These are phyloP conservation scores for Taeniopygia guttata DNA, from an alignment of 2,797 vertebrate species.

Conservation along the genomic window DNA sequence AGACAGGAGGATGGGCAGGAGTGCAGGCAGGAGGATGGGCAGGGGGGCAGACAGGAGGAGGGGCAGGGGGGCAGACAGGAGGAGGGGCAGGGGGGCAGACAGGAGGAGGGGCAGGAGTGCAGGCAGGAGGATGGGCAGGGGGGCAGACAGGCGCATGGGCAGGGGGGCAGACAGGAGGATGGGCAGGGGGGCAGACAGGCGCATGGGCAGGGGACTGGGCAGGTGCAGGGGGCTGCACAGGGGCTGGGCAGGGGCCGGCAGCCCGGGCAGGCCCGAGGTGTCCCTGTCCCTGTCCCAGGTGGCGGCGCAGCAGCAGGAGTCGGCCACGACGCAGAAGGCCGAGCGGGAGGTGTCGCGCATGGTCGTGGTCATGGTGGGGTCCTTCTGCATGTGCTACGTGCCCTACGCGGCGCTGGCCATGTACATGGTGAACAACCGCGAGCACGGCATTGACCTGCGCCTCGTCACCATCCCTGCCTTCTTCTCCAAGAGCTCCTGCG, in stretches of 20 bases:
- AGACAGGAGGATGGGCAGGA: too few relatives aligned
- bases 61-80: background rate
- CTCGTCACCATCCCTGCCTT: slow-evolving; percentile 84
- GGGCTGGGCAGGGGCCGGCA: background rate
- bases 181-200: too few relatives aligned
- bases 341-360: slow-evolving; percentile 86
- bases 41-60: background rate
- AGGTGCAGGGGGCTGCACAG: background rate
- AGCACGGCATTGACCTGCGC: slow-evolving; percentile 76
- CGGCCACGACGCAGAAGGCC: slow-evolving; percentile 84
- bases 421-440: slow-evolving; percentile 83
- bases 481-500: slow-evolving; percentile 84
- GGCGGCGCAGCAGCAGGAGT: slow-evolving; percentile 85
- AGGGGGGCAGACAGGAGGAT: too few relatives aligned
- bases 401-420: slow-evolving; percentile 83
- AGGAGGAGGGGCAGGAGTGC: background rate
- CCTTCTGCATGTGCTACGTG: slow-evolving; percentile 82
- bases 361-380: slow-evolving; percentile 84
- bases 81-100: background rate
- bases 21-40: background rate
- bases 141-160: background rate
- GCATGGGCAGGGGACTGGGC: background rate
- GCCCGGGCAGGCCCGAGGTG: background rate
- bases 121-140: background rate
- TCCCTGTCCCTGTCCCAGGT: slow-evolving; percentile 64